Evolutionary conservation across 2,113 vertebrate species (phyloP).

Genomic region (Axis porcinus): DNA sequence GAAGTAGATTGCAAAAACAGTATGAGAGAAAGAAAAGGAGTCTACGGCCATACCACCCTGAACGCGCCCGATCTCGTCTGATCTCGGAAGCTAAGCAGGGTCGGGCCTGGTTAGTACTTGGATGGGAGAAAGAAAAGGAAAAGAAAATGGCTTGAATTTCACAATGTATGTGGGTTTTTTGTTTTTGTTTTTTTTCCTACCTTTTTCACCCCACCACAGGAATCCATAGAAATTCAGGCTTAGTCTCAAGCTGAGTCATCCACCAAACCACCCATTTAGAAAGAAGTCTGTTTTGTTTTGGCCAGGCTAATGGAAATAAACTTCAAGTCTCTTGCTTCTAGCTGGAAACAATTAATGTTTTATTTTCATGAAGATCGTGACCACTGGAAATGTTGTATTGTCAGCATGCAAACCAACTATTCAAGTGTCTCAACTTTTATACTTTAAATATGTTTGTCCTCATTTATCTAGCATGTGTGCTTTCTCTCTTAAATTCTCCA

Average conservation of each 20-base stretch:
- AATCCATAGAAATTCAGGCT: not conserved
- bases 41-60: too few relatives aligned
- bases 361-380: not conserved
- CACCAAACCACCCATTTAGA: not conserved
- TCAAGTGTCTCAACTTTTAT: not conserved
- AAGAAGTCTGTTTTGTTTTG: not conserved
- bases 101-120: too few relatives aligned
- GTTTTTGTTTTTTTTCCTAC: too few relatives aligned
- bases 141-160: not conserved
- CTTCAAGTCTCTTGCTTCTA: not conserved
- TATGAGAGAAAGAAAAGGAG: not conserved
- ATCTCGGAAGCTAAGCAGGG: too few relatives aligned
- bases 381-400: not conserved
- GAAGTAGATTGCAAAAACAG: not conserved
- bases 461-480: not conserved
- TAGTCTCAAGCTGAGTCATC: not conserved
- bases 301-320: constrained; percentile 21
- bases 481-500: not conserved
- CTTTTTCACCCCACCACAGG: not conserved
- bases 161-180: not conserved
- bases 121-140: not conserved
- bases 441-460: not conserved
- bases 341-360: not conserved
- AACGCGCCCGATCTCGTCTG: too few relatives aligned
- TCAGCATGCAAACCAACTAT: not conserved